phyloP scores from a whole-genome alignment of 2,888 invertebrate species.

The Folsomia candida region DNA sequence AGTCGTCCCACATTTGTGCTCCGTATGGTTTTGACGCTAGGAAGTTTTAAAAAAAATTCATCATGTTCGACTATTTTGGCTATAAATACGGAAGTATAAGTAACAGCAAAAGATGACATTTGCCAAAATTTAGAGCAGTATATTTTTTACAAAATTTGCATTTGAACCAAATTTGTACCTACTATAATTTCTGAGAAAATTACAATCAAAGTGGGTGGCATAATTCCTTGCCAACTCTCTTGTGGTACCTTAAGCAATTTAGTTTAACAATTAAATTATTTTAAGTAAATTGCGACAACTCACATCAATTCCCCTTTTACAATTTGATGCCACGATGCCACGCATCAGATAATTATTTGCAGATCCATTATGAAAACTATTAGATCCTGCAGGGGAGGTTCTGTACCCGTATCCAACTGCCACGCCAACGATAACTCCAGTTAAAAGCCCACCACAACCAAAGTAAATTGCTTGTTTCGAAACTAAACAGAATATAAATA shows the following conservation, averaged over 20 bases:
- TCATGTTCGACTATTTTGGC: too few species aligned
- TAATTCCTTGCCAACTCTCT: too few species aligned
- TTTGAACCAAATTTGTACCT: conserved; percentile 8
- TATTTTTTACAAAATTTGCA: too few species aligned
- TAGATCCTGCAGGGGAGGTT: conserved; percentile 36
- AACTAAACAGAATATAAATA: conserved; percentile 27
- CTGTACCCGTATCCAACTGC: conserved; percentile 52
- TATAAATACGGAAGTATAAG: too few species aligned
- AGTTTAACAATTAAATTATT: background rate
- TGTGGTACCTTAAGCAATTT: too few species aligned
- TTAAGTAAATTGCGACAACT: conserved; percentile 37
- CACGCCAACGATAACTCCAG: conserved; percentile 55
- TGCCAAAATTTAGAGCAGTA: too few species aligned
- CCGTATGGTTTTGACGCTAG: too few species aligned
- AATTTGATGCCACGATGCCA: conserved; percentile 55
- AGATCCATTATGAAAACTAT: conserved; percentile 39
- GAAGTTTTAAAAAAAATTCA: too few species aligned
- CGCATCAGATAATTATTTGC: conserved; percentile 53
- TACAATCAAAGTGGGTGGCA: too few species aligned
- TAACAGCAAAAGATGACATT: too few species aligned
- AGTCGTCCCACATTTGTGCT: too few species aligned
- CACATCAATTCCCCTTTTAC: conserved; percentile 54
- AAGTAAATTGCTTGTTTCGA: conserved; percentile 52
- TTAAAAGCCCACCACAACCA: conserved; percentile 54
- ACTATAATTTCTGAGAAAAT: too few species aligned